Conservation (phyloP, 2,113 vertebrate genomes). For the Sinocyclocheilus rhinocerous region DNA sequence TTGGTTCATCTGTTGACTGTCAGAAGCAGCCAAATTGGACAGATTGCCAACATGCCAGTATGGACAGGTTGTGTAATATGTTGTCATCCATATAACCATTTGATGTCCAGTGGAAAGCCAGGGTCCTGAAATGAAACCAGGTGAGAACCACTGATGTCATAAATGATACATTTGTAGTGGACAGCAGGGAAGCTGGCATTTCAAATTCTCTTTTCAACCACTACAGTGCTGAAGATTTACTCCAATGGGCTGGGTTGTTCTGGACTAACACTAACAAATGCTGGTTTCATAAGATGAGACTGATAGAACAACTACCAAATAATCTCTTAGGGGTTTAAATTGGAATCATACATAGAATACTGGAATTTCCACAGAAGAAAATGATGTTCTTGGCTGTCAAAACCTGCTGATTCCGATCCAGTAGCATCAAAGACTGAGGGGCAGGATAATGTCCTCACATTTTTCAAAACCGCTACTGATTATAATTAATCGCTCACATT, state of each 20-base stretch:
- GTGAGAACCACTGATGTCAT: not conserved
- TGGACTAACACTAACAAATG: not conserved
- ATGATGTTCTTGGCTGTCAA: not conserved
- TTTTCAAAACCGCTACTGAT: not conserved
- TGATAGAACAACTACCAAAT: not conserved
- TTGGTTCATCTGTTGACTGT: too few species aligned
- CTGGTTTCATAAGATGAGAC: not conserved
- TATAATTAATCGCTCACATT: conserved; percentile 6
- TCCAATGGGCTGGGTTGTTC: not conserved
- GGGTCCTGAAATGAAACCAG: not conserved
- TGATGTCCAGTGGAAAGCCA: too few species aligned
- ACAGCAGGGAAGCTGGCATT: not conserved
- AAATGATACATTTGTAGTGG: too few species aligned
- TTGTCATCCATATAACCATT: too few species aligned
- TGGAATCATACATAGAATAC: not conserved
- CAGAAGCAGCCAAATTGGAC: too few species aligned
- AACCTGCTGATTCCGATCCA: not conserved
- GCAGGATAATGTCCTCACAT: not conserved
- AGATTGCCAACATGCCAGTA: too few species aligned
- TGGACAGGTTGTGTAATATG: too few species aligned
- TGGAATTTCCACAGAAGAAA: not conserved
- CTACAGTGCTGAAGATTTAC: not conserved
- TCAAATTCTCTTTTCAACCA: not conserved
- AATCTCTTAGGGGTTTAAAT: conserved; percentile 15
- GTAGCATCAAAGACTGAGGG: not conserved